Base-by-base conservation (phyloP, 2,888 invertebrate species). In the Lydus trimaculatus region DNA sequence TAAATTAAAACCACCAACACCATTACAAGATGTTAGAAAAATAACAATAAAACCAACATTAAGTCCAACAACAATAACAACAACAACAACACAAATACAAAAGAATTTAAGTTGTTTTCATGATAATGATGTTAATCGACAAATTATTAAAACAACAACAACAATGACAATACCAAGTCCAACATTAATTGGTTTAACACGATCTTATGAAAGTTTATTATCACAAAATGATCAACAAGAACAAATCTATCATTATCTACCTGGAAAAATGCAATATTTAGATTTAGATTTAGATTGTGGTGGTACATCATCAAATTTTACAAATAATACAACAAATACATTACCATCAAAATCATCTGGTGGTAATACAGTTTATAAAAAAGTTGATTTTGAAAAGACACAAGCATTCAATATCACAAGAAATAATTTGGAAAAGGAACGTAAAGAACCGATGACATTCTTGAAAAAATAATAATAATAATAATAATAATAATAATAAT, bases 381-480 rank as follows among this genome's bases (percentile, higher is more conserved):
- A 94, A 1, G 96, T 98, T 0, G 97, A 98, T 86, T 97, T 97
- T 86, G 87, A 95, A 63, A 97, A 96, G 87, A 98, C 97, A 0
- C 92, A 95, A 83, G 97, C 97, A 7, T 95, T 98, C 81, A 95
- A 94, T 84, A 91, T 93, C 70, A 96, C 94, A 43, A 89, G 93
- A 63, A 92, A 93, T 81, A 92, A 93, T 80, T 91, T 93, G 0
- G 94, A 93, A 81, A 91, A 91, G 71, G 91, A 91, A 39, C 85
- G 92, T 72, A 82, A 83, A 64, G 83, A 83, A 64, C 81, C 82
- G 9, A 76, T 81, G 52, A 73, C 77, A n/a, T 81, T 80, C 73
- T 75, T 73, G 17, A 83, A 82, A 65, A 82, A 82, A 72, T 80
- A 74, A 74, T 62, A 72, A 25, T 63, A 58, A 11, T n/a, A 58